Evolutionary conservation across 2,797 vertebrate genomes (phyloP).

Genomic region (Miichthys miiuy): DNA sequence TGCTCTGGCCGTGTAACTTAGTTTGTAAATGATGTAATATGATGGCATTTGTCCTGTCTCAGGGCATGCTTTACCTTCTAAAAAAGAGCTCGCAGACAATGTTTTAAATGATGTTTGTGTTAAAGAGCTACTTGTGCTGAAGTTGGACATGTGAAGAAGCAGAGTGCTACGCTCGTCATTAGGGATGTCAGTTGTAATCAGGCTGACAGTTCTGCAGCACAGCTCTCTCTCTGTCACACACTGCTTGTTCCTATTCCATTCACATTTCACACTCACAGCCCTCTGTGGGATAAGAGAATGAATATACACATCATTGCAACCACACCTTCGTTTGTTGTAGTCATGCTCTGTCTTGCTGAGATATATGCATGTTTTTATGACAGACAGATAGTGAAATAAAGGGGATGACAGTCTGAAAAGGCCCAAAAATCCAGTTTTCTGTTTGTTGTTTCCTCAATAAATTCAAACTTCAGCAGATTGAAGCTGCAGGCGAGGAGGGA

Average conservation of each 20-base stretch:
- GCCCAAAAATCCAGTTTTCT: constrained; percentile 30
- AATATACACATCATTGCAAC: constrained; percentile 8
- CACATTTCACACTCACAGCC: constrained; percentile 53
- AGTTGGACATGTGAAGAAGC: constrained; percentile 24
- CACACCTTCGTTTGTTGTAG: constrained; percentile 20
- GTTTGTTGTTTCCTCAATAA: neutral
- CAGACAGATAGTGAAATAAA: constrained; percentile 4
- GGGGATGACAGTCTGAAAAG: constrained; percentile 14
- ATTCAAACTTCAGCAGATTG: neutral
- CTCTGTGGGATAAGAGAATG: constrained; percentile 14
- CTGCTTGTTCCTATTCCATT: constrained; percentile 47
- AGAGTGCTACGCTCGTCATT: constrained; percentile 32
- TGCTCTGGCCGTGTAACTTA: constrained; percentile 5
- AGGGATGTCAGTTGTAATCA: constrained; percentile 48
- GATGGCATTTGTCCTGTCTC: neutral
- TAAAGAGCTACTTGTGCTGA: constrained; percentile 11
- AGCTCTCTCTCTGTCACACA: constrained; percentile 34
- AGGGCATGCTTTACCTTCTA: neutral
- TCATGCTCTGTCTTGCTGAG: constrained; percentile 12
- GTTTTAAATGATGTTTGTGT: constrained; percentile 22
- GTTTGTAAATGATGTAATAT: constrained; percentile 13
- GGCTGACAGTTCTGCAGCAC: constrained; percentile 45
- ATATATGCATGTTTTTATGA: neutral
- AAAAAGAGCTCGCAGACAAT: neutral
- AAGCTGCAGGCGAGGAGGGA: constrained; percentile 21